A percentile compares a stretch with the other conserved stretches of the same genome.
Conservation (phyloP, 2,113 vertebrate genomes). For the Corydoras sp. region DNA sequence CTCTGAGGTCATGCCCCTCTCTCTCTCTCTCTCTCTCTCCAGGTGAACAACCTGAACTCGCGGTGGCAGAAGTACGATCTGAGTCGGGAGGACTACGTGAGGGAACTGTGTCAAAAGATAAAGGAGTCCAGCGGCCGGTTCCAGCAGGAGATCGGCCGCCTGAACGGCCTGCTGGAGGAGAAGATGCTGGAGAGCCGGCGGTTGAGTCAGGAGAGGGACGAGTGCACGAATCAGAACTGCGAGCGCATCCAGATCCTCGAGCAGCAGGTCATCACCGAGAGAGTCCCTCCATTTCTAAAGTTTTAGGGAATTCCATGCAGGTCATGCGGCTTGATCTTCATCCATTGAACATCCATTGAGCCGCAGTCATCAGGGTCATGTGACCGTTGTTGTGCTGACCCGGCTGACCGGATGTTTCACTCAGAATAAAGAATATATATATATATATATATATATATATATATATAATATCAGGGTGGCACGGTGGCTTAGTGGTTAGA, state of each 20-base stretch:
- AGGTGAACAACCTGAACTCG: conserved; percentile 88
- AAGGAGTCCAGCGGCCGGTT: conserved; percentile 65
- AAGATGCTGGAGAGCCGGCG: conserved; percentile 66
- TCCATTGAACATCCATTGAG: no score
- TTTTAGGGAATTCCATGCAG: not conserved
- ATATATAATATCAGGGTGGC: no score
- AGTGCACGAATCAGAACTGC: conserved; percentile 45
- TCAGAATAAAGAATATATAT: no score
- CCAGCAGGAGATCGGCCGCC: conserved; percentile 78
- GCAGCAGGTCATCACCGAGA: conserved; percentile 77
- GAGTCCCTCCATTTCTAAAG: not conserved
- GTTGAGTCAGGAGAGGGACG: conserved; percentile 59
- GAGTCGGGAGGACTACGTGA: conserved; percentile 82
- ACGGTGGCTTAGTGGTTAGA: no score
- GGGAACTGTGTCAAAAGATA: conserved; percentile 72
- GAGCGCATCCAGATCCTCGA: conserved; percentile 82
- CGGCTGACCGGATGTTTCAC: no score
- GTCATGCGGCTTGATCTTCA: no score
- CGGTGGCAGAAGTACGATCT: conserved; percentile 91
- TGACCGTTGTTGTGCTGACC: no score
- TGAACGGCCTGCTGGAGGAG: conserved; percentile 79
- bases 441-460: no score
- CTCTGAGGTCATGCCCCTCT: not conserved
- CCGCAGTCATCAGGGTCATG: no score
- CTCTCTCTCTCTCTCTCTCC: conserved; percentile 17